Evolutionary conservation across 2,888 invertebrate genomes (phyloP), one percentile per base, ranked within the genome.

Genomic region (Noctuana brunneofusca): DNA sequence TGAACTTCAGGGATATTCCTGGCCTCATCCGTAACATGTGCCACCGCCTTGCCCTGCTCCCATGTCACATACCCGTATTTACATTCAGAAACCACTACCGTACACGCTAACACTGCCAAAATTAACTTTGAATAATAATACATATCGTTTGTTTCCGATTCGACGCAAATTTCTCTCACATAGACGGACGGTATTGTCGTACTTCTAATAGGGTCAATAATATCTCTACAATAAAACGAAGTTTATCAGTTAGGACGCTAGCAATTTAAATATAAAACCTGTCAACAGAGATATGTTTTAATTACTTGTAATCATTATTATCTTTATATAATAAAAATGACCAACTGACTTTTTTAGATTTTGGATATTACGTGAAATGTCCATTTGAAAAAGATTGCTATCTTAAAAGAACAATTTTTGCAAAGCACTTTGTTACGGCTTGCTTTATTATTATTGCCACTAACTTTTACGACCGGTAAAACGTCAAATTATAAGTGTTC

Each of bases 11-110:
- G 89, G 41, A 92, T 83, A 43, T 85, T 81, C 0, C 75, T 75
- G 12, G 68, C 75, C 43, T 80, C 75, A 1, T 84, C 77, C 0
- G 76, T 80, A n/a, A 79, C 71, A 3, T 68, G 70, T 16, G 83
- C 72, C 18, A 71, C 66, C 11, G 80, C 71, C 4, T 73, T 71
- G 0, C 64, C 58, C 0, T 66, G 57, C 0, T 64, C 56, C 84
- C 84, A 85, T 22, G 72, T 66, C 2, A 87, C 76, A 64, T 73
- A 89, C 12, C 79, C 89, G 64, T 89, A 89, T 73, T 80, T 80
- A 70, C 80, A 58, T 59, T 71, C 71, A 57, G 64, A 68, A 22
- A 62, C 53, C 30, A 66, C 59, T 14, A 64, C n/a, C 12, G 14
- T 49, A 27, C 27, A 18, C 11, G n/a, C 2, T 12, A 55, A 18